Base-by-base conservation (phyloP, 2,797 vertebrate genomes). In the Coregonus sp. region DNA sequence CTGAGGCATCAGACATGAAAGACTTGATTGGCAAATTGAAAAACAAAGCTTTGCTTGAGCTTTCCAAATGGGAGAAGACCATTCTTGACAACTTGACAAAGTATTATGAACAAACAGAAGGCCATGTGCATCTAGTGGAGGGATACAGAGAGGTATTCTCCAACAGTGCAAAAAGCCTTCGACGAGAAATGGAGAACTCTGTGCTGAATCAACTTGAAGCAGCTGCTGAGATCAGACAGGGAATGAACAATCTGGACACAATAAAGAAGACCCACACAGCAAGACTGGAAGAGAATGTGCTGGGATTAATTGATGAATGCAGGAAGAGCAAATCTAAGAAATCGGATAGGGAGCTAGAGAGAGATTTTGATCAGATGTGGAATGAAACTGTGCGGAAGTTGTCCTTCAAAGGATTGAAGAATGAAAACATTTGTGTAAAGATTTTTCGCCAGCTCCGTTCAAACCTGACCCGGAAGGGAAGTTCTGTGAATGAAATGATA, bases 81-180 rank as follows among this genome's bases (percentile, higher is more conserved):
- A 73, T 91, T 25, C 82, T 88, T 37, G 9, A 85, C 0, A 12
- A 81, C 74, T n/a, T 75, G 79, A 1, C 75, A 3, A 74, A 1
- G 76, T 54, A 78, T 73, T 78, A 84, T 75, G 78, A 92, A 16
- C 85, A 86, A 68, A 78, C 76, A 52, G 86, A 86, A 0, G 78
- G 81, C 14, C 87, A 93, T 67, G 81, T 92, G 20, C 56, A 87
- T 47, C 86, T 94, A 0, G 83, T 92, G 47, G 93, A 93, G 80
- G 66, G 79, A 37, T 86, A 91, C 80, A 90, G 70, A 75, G 82
- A 87, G 78, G 88, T 90, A 0, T 95, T 94, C 78, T 29, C 66
- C 7, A 90, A 76, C 79, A 90, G 81, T 29, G 79, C 80, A 12
- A 89, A 81, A 15, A 89, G 37, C 3, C 84, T 94, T 52, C 70